Base-by-base conservation (phyloP, 2,888 invertebrate species). In the Hofmannophila pseudospretella region DNA sequence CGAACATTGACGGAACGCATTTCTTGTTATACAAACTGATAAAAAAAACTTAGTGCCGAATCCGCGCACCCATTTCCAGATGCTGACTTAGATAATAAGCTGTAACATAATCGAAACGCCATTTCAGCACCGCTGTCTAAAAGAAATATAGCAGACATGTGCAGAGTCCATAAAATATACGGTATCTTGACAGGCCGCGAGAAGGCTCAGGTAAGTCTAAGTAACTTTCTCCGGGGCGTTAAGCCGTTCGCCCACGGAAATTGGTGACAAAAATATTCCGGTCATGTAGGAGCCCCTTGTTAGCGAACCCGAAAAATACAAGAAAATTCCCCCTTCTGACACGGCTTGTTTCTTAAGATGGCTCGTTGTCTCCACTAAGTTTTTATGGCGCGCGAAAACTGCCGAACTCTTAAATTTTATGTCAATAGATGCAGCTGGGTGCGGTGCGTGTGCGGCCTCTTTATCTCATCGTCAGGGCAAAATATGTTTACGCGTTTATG, bases 191-290 rank as follows among this genome's bases (percentile, higher is more conserved):
- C 71, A 65, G 53, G 62, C 42, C 50, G 51, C 47, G 52, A 64
- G 63, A 60, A 68, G 63, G 56, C 61, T 60, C 71, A 76, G 76
- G 76, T 77, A 73, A 68, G 67, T 72, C 72, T 71, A 67, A 72
- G 73, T 70, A 74, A 78, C 72, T 74, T 77, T 76, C 72, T 69
- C 64, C 60, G 65, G 64, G 47, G 67, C 57, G 69, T 72, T 79
- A 79, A 82, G 74, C 76, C 73, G 66, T 76, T 74, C 72, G 65
- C 66, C 68, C 66, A 65, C 71, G 73, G 68, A 81, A 80, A 81
- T 79, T 81, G 74, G 70, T 68, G 79, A 74, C 76, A 71, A 75
- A 77, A 81, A 77, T 84, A 86, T 86, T 86, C 85, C 68, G 71
- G 76, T 84, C 85, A 81, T 86, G 85, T 77, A 73, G 61, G 47